Conservation (phyloP, 37 sponge, comb jelly and placozoan species). For the Sycon ciliatum region DNA sequence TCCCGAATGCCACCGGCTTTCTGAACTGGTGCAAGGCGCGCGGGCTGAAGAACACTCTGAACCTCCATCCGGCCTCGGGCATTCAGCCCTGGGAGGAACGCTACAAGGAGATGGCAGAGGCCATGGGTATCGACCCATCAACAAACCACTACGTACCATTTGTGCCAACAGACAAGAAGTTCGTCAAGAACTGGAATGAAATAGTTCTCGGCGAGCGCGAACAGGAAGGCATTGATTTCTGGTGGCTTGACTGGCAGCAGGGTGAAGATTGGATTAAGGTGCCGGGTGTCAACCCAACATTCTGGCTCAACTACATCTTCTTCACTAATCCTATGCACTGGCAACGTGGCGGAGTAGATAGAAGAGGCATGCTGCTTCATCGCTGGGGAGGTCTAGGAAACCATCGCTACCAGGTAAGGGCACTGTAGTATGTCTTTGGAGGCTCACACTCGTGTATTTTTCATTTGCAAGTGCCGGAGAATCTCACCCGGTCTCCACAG, state of each 20-base stretch:
- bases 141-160: slow-evolving; percentile 51
- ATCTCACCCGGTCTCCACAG: too few relatives aligned
- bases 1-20: slow-evolving; percentile 51
- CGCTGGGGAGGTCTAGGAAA: slow-evolving; percentile 72
- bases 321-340: slow-evolving; percentile 64
- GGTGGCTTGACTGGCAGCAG: slow-evolving; percentile 83
- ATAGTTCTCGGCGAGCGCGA: slow-evolving; percentile 47
- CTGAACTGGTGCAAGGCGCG: slow-evolving; percentile 58
- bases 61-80: slow-evolving; percentile 68
- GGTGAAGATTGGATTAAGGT: slow-evolving; percentile 56
- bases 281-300: slow-evolving; percentile 57
- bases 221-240: slow-evolving; percentile 60
- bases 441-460: too few relatives aligned
- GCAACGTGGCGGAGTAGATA: slow-evolving; percentile 12
- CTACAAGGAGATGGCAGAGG: slow-evolving; percentile 55
- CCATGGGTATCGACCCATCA: slow-evolving; percentile 64
- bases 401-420: slow-evolving; percentile 68
- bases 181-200: slow-evolving; percentile 47
- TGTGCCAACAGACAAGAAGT: slow-evolving; percentile 42
- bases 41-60: slow-evolving; percentile 54
- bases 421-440: too few relatives aligned
- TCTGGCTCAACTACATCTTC: slow-evolving; percentile 67
- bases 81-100: slow-evolving; percentile 69
- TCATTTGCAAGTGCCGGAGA: too few relatives aligned
- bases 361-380: slow-evolving; percentile 45